Percentiles rank a stretch among this genome's conserved stretches.
Conservation (phyloP, 2,113 vertebrate genomes). For the Cephalopholis sonnerati region DNA sequence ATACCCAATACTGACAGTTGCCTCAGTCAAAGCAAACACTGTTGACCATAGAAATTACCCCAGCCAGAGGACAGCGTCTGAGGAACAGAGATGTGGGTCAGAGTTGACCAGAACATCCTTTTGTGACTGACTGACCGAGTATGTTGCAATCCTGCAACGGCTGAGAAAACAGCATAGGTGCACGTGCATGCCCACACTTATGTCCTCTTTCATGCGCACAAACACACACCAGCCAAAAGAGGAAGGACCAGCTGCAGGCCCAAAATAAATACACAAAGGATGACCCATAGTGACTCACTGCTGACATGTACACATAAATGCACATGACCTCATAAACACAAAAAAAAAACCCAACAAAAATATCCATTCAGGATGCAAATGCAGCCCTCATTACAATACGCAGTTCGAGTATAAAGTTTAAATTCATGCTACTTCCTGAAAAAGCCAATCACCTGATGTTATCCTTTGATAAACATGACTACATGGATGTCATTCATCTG, state of each 20-base stretch:
- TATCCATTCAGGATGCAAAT: neutral
- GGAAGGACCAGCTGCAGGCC: conserved; percentile 81
- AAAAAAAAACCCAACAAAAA: conserved; percentile 12
- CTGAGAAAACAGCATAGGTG: conserved; percentile 72
- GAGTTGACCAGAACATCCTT: conserved; percentile 64
- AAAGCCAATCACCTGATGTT: too few relatives aligned
- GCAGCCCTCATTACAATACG: neutral
- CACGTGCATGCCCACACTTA: conserved; percentile 47
- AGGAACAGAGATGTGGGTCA: conserved; percentile 64
- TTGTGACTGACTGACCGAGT: conserved; percentile 31
- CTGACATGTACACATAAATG: conserved; percentile 67
- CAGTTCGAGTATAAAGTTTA: neutral
- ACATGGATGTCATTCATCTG: neutral
- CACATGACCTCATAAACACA: conserved; percentile 28
- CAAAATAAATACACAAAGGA: conserved; percentile 81
- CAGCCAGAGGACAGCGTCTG: neutral
- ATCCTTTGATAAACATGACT: too few relatives aligned
- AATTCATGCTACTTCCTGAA: too few relatives aligned
- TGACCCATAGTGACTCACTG: conserved; percentile 70
- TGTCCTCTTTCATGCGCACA: conserved; percentile 28
- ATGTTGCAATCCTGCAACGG: conserved; percentile 61
- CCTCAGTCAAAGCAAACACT: neutral
- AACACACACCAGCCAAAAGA: conserved; percentile 40
- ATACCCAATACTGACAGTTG: neutral
- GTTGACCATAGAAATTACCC: neutral